Conservation (phyloP, 2,888 invertebrate species). For the Hypsopygia costalis region DNA sequence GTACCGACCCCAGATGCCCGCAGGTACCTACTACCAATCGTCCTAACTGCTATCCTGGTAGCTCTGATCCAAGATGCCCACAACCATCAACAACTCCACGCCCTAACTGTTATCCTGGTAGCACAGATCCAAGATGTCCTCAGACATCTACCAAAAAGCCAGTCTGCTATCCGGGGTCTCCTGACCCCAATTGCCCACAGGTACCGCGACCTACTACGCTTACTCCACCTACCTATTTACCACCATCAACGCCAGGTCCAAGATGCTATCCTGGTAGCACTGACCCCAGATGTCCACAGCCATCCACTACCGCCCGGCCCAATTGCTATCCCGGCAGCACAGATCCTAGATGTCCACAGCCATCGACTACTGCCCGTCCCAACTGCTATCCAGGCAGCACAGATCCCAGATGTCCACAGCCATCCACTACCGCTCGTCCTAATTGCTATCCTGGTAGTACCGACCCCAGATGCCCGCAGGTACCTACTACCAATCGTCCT, state of each 20-base stretch:
- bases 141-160: conserved; percentile 24
- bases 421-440: conserved; percentile 19
- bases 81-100: conserved; percentile 33
- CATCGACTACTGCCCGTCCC: conserved; percentile 22
- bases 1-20: conserved; percentile 37
- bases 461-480: conserved; percentile 35
- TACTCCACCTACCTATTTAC: conserved; percentile 32
- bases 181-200: conserved; percentile 40
- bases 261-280: conserved; percentile 21
- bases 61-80: conserved; percentile 37
- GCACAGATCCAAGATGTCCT: conserved; percentile 18
- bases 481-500: conserved; percentile 28
- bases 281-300: conserved; percentile 34
- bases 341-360: conserved; percentile 32
- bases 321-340: conserved; percentile 39
- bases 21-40: conserved; percentile 19
- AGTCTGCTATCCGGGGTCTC: conserved; percentile 34
- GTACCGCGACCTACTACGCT: conserved; percentile 28
- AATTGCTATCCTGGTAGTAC: conserved; percentile 41
- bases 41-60: conserved; percentile 41
- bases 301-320: conserved; percentile 24
- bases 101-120: conserved; percentile 16
- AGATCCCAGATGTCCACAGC: conserved; percentile 37
- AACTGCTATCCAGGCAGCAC: conserved; percentile 20
- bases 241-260: conserved; percentile 24